These are phyloP conservation scores for Perithous albicinctus DNA, from an alignment of 2,888 invertebrate genomes.

Conservation along the genomic window DNA sequence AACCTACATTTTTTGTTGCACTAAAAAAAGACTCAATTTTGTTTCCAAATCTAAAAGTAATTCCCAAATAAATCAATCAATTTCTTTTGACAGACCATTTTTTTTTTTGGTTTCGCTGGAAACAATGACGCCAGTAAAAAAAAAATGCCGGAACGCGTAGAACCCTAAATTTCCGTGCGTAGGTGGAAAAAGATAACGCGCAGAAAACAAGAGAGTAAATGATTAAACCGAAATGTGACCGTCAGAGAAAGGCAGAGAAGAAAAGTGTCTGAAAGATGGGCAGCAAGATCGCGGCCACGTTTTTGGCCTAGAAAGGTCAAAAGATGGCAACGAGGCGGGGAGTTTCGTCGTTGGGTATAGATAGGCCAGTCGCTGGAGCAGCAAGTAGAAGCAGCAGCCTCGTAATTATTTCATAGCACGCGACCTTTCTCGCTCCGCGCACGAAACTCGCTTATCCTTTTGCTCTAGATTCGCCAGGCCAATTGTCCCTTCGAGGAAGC, in stretches of 20 bases:
- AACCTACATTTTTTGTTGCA: too few species aligned
- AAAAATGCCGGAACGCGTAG: background rate
- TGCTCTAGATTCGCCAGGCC: constrained; percentile 7
- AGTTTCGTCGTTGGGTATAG: constrained; percentile 14
- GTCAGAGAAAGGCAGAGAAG: background rate
- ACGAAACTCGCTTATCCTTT: constrained; percentile 37
- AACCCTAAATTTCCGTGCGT: background rate
- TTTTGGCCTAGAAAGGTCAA: constrained; percentile 48
- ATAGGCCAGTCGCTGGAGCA: constrained; percentile 5
- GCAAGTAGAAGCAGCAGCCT: too few species aligned
- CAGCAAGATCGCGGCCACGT: constrained; percentile 18
- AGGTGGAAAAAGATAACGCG: background rate
- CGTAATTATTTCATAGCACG: constrained; percentile 59
- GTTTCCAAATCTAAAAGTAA: too few species aligned
- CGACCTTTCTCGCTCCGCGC: constrained; percentile 38
- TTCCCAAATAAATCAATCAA: background rate
- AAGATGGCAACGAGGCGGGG: constrained; percentile 21
- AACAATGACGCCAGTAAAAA: background rate
- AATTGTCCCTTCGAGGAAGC: background rate
- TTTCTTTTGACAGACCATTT: background rate
- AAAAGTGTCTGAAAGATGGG: background rate
- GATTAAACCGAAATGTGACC: background rate
- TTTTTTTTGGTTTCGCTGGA: background rate
- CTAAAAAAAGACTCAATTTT: too few species aligned
- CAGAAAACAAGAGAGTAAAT: background rate